Evolutionary conservation across 2,797 vertebrate species (phyloP).

Genomic region (Macropus fuliginosus): DNA sequence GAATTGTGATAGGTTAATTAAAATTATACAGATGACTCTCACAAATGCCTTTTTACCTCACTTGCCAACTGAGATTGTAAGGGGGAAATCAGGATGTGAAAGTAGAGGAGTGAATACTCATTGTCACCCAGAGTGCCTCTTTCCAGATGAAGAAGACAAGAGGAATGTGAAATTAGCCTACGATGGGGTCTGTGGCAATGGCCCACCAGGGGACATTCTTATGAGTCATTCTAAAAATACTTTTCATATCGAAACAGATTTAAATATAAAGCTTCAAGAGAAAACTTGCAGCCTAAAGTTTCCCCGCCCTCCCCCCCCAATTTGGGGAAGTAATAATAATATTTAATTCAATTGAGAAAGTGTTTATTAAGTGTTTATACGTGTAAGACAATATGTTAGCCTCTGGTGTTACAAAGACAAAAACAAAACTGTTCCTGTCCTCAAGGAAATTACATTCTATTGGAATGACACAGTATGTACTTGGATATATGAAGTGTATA

Average conservation of each 20-base stretch:
- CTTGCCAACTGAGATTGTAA: not conserved
- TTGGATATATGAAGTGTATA: not conserved
- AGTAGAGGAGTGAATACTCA: slow-evolving; percentile 8
- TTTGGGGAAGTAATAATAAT: not conserved
- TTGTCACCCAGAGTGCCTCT: not conserved
- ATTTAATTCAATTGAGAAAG: not conserved
- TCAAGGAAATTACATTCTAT: not conserved
- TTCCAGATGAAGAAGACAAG: slow-evolving; percentile 27
- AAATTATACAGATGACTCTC: not conserved
- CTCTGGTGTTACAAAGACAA: not conserved
- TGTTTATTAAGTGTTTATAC: not conserved
- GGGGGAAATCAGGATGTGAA: slow-evolving; percentile 46
- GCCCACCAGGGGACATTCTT: slow-evolving; percentile 2
- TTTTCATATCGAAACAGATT: not conserved
- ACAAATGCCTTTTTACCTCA: not conserved
- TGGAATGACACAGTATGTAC: not conserved
- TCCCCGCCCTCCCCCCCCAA: not conserved
- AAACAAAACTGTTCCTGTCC: not conserved
- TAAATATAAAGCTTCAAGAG: slow-evolving; percentile 31
- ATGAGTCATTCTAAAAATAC: slow-evolving; percentile 30
- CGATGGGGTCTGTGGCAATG: not conserved
- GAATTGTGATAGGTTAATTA: not conserved
- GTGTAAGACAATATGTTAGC: not conserved
- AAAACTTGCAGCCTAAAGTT: not conserved
- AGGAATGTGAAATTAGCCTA: slow-evolving; percentile 36